Evolutionary conservation across 1,140 invertebrate genomes (phyloP), one percentile per base, ranked within the genome.

Genomic region (Belonocnema kinseyi): DNA sequence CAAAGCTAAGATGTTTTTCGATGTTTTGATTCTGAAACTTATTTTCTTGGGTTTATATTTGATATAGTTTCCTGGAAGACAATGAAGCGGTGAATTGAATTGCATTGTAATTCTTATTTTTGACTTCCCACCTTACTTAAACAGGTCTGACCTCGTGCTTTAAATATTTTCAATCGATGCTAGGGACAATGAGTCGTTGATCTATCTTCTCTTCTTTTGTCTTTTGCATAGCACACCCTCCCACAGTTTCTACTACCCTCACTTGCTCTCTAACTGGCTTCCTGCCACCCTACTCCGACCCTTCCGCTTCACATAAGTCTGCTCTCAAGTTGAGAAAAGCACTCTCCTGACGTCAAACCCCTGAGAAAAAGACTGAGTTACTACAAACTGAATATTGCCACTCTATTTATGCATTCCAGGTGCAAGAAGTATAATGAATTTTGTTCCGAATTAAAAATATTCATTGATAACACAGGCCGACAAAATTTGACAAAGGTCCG

Each of bases 81-180:
- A 56, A 17, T 11, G 8, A 56, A 56, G 17, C 10, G 3, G 16
- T 56, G 19, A 58, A 58, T 17, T 17, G 3, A 3, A 58, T 13
- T 2, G 13, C 12, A 56, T 33, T 12, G 46, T 66, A 40, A 66
- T 40, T 16, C 33, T 66, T 53, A 78, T 80, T 77, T 81, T 33
- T 80, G 50, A 73, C 74, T 76, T 79, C 52, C 79, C 73, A 81
- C 77, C 77, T 72, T 72, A 73, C 82, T 75, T 56, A 77, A 75
- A 80, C 73, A 74, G 58, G 76, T 82, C 75, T 85, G 83, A 87
- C 83, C 84, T 85, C 80, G 80, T 76, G 85, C 85, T 89, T 88
- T 85, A 90, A 89, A 90, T 88, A 90, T 90, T 89, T 85, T 85
- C 86, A 88, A 89, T 89, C 88, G 89, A 90, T 90, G 81, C 74